phyloP scores from a whole-genome alignment of 2,888 invertebrate species.

The Thera britannica region DNA sequence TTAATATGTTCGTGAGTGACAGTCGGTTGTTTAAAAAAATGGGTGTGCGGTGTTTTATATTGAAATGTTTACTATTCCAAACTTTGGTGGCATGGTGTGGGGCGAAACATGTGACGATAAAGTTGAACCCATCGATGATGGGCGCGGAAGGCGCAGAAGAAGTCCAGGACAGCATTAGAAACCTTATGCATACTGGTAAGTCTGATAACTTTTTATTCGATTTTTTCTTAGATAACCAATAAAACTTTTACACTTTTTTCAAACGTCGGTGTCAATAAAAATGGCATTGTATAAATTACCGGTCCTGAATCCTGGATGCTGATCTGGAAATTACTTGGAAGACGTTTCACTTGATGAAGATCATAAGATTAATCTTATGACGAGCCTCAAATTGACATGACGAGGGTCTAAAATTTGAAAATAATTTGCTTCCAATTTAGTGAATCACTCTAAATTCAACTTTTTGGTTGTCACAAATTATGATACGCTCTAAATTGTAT shows the following conservation, averaged over 20 bases:
- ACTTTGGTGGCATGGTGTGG: conserved; percentile 73
- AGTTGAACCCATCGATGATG: conserved; percentile 48
- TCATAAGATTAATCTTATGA: conserved; percentile 7
- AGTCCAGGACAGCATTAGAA: conserved; percentile 73
- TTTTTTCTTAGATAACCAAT: no score
- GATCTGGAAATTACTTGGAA: not conserved
- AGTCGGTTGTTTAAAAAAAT: conserved; percentile 70
- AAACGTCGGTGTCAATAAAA: not conserved
- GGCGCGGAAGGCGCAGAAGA: conserved; percentile 49
- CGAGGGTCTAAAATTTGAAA: conserved; percentile 22
- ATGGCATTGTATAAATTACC: not conserved
- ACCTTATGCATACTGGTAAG: conserved; percentile 77
- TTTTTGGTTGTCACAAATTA: conserved; percentile 25
- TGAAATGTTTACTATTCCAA: conserved; percentile 77
- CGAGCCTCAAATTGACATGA: conserved; percentile 22
- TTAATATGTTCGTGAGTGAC: conserved; percentile 65
- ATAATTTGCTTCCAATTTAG: conserved; percentile 12
- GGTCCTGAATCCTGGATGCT: not conserved
- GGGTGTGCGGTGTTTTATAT: conserved; percentile 75
- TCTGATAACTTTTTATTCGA: conserved; percentile 21
- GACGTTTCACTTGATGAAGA: not conserved
- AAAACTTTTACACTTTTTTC: not conserved
- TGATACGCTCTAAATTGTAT: conserved; percentile 19
- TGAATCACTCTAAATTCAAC: conserved; percentile 4
- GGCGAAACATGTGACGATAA: conserved; percentile 70